Conservation (phyloP, 2,797 vertebrate genomes). For the Acanthurus tractus region DNA sequence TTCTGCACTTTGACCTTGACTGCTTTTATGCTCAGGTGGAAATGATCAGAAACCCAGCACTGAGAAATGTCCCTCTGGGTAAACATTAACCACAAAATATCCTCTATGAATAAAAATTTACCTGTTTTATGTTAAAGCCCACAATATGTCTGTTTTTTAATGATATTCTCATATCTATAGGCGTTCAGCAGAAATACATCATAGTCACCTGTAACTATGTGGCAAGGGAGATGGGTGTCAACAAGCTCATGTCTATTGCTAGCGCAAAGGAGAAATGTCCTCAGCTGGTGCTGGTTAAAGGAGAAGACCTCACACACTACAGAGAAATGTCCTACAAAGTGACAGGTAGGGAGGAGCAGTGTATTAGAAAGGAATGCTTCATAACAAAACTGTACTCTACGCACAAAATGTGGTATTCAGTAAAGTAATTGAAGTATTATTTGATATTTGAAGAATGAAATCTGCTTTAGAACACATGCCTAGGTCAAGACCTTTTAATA, state of each 20-base stretch:
- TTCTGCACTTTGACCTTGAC: constrained; percentile 93
- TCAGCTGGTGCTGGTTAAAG: constrained; percentile 90
- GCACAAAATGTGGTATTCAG: neutral
- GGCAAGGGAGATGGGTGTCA: constrained; percentile 89
- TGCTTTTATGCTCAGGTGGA: constrained; percentile 97
- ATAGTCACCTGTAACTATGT: constrained; percentile 95
- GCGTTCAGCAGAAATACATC: constrained; percentile 91
- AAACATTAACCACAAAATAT: neutral
- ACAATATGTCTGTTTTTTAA: neutral
- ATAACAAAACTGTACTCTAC: neutral
- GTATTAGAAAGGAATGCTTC: neutral
- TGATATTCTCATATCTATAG: constrained; percentile 66
- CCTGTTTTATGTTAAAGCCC: neutral
- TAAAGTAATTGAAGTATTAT: neutral
- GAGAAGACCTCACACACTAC: constrained; percentile 93
- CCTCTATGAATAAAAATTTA: neutral
- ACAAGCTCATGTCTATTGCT: constrained; percentile 89
- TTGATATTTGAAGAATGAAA: neutral
- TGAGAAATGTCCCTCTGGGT: constrained; percentile 91
- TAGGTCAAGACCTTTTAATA: too few relatives aligned
- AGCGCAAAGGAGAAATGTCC: constrained; percentile 91
- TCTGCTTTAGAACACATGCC: neutral
- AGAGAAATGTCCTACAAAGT: constrained; percentile 93
- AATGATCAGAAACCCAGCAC: constrained; percentile 91
- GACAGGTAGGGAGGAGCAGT: constrained; percentile 85